A percentile compares a stretch with the other conserved stretches of the same genome.
These are phyloP conservation scores for Acipenser ruthenus DNA, from an alignment of 2,797 vertebrate genomes.

Conservation along the genomic window DNA sequence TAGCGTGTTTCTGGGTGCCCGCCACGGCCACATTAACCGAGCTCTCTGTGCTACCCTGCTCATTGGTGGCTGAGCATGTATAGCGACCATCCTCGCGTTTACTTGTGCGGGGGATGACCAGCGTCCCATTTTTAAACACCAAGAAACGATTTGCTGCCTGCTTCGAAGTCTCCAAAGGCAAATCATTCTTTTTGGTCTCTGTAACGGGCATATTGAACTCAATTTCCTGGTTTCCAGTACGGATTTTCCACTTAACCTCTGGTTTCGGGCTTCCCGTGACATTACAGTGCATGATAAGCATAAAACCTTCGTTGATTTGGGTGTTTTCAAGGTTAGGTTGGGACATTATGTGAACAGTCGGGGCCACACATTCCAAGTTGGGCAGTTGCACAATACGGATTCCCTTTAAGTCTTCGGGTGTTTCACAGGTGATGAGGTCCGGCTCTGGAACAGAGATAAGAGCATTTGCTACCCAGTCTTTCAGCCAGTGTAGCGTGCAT, in stretches of 20 bases:
- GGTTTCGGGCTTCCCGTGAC: constrained; percentile 70
- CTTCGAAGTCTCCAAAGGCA: constrained; percentile 44
- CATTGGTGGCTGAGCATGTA: constrained; percentile 80
- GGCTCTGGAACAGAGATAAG: constrained; percentile 79
- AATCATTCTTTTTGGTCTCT: constrained; percentile 41
- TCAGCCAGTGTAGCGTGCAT: constrained; percentile 83
- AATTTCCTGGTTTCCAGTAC: constrained; percentile 62
- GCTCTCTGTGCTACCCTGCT: constrained; percentile 70
- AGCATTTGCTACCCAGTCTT: constrained; percentile 75
- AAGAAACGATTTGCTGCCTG: constrained; percentile 59
- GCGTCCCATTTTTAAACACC: constrained; percentile 77
- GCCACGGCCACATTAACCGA: constrained; percentile 63
- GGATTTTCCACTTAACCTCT: constrained; percentile 76
- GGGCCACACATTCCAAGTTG: constrained; percentile 62
- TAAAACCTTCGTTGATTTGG: constrained; percentile 62
- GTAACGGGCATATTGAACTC: constrained; percentile 54
- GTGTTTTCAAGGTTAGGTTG: constrained; percentile 63
- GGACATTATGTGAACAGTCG: constrained; percentile 59
- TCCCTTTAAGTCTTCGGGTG: constrained; percentile 68
- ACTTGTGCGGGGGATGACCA: constrained; percentile 74
- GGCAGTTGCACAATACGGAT: constrained; percentile 64
- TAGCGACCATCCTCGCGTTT: constrained; percentile 86
- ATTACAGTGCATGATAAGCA: constrained; percentile 70
- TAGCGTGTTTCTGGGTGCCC: constrained; percentile 56
- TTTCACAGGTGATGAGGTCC: constrained; percentile 66